Evolutionary conservation across 2,797 vertebrate species (phyloP), one percentile per base, ranked within the genome.

Genomic region (Ficedula albicollis): DNA sequence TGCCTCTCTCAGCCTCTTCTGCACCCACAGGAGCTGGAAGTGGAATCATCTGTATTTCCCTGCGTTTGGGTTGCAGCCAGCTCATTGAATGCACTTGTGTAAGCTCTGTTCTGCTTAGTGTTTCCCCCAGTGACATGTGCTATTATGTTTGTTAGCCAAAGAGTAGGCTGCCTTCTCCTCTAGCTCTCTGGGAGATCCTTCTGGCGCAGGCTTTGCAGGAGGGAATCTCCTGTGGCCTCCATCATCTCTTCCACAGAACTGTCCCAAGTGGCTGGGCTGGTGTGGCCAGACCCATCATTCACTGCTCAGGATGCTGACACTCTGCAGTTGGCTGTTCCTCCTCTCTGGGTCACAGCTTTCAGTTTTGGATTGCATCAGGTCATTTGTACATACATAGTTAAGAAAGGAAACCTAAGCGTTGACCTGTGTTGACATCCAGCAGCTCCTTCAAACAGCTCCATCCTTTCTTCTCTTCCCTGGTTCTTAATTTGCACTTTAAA

Each of bases 401-500:
- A 90, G 88, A 90, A 84, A 76, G 73, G 62, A 75, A 88, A 43
- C 41, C 56, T 13, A 89, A 74, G 77, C 1, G 0, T 2, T 87
- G 91, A 73, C 85, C 63, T 93, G 79, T 86, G 66, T 66, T 92
- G 82, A 58, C 63, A 74, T 63, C 59, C 69, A 92, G 36, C 77
- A 82, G 48, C 67, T 95, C 89, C 70, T 96, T 96, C 83, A 95
- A 90, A 82, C 39, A 34, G 6, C 49, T 78, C 62, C 48, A 38
- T 79, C 46, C 74, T 94, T 95, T 95, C 38, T 93, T 93, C 74
- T 82, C 56, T 64, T 87, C 34, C 43, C 39, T 20, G 12, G 17
- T 29, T 80, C 69, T 90, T 87, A 48, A 95, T 96, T 96, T 95
- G 72, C 89, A 96, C 88, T 96, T 97, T 76, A 96, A 96, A 95